Percentiles rank a stretch among this genome's conserved stretches.
Conservation (phyloP, 2,113 vertebrate species). For the Elachura formosa region DNA sequence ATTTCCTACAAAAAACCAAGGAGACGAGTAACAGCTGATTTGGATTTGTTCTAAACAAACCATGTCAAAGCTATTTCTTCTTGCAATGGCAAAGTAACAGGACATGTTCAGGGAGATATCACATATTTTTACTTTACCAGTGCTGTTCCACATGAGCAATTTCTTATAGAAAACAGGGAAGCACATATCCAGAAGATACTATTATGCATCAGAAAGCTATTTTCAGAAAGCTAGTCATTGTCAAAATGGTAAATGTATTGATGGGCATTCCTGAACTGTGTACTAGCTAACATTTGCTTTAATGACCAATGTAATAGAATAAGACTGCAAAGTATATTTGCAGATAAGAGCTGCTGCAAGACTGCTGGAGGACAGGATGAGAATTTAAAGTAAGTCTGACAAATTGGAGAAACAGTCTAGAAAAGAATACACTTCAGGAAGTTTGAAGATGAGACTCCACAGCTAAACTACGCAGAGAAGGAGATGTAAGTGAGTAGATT, state of each 20-base stretch:
- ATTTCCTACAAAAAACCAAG: not conserved
- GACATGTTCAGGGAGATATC: not conserved
- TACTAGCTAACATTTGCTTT: not conserved
- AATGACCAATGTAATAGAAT: not conserved
- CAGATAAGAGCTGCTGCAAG: not conserved
- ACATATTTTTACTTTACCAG: not conserved
- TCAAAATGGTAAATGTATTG: not conserved
- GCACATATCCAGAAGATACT: not conserved
- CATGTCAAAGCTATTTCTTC: not conserved
- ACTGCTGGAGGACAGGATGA: not conserved
- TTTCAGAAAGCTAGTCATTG: not conserved
- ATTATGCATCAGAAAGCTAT: not conserved
- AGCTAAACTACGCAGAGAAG: not conserved
- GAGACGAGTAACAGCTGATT: not conserved
- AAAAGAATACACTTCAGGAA: not conserved
- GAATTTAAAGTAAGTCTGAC: not conserved
- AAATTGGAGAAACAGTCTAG: not conserved
- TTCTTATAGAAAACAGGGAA: not conserved
- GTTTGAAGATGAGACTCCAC: not conserved
- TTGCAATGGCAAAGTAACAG: not conserved
- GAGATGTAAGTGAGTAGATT: not conserved
- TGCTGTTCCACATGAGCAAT: not conserved
- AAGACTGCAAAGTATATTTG: not conserved
- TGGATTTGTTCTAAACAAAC: not conserved
- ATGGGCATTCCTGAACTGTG: not conserved